Percentiles rank a stretch among this genome's conserved stretches.
These are phyloP conservation scores for Hypomecis atomaria DNA, from an alignment of 2,888 invertebrate genomes.

Conservation along the genomic window DNA sequence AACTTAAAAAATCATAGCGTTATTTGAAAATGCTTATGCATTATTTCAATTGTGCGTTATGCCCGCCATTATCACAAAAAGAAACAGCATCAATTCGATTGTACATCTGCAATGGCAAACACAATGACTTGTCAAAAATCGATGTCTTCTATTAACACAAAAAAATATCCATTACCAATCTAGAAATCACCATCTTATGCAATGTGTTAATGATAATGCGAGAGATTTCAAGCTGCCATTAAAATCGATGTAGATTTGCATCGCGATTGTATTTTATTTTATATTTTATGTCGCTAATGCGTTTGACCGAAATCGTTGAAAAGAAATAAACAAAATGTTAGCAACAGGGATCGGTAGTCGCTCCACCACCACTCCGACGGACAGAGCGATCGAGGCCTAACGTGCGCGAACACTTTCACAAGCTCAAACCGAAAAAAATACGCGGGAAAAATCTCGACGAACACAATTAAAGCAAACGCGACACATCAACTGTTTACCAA, in stretches of 20 bases:
- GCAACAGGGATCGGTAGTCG: conserved; percentile 32
- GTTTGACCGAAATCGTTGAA: conserved; percentile 8
- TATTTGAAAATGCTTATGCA: not conserved
- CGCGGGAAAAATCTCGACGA: conserved; percentile 65
- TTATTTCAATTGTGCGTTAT: not conserved
- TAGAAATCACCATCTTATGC: conserved; percentile 47
- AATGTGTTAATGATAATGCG: conserved; percentile 50
- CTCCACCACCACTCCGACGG: conserved; percentile 63
- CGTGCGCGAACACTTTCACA: conserved; percentile 75
- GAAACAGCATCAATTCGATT: not conserved
- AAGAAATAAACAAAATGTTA: conserved; percentile 29
- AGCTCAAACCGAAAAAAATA: conserved; percentile 59
- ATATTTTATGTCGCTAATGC: conserved; percentile 23
- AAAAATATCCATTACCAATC: not conserved
- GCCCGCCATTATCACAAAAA: not conserved
- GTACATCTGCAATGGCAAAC: not conserved
- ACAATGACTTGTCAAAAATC: not conserved
- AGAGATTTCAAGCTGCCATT: conserved; percentile 41
- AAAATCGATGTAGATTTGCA: conserved; percentile 46
- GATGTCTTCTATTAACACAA: not conserved
- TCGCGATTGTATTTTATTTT: conserved; percentile 44
- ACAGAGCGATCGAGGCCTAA: conserved; percentile 65
- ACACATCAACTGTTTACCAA: conserved; percentile 46
- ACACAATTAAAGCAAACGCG: conserved; percentile 53
- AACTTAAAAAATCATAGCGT: no score